phyloP scores from a whole-genome alignment of 2,888 invertebrate genomes.

The Orchesellides sinensis region DNA sequence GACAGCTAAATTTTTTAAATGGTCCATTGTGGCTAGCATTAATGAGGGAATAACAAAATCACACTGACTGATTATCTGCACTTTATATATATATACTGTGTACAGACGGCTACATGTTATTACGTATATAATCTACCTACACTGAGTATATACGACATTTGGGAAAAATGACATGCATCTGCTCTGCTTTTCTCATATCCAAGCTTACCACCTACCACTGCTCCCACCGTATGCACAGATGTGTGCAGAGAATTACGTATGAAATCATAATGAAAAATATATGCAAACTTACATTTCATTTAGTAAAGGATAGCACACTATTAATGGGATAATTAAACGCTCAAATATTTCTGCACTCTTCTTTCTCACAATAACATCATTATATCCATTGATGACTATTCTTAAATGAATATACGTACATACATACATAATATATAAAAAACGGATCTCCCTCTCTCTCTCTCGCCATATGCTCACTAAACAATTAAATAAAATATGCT shows the following conservation, averaged over 20 bases:
- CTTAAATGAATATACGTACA: no score
- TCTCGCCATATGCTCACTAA: constrained; percentile 55
- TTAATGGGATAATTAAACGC: constrained; percentile 61
- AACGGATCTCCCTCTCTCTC: constrained; percentile 39
- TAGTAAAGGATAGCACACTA: constrained; percentile 49
- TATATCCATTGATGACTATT: constrained; percentile 45
- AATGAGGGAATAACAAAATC: constrained; percentile 61
- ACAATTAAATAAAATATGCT: constrained; percentile 61
- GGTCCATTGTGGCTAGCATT: constrained; percentile 62
- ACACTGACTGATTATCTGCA: constrained; percentile 40
- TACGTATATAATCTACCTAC: neutral
- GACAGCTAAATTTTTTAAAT: constrained; percentile 67
- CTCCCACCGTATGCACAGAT: neutral
- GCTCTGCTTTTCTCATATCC: constrained; percentile 36
- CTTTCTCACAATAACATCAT: constrained; percentile 61
- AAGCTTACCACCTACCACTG: neutral
- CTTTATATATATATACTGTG: neutral
- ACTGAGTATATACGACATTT: neutral
- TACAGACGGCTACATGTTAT: neutral
- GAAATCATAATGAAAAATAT: constrained; percentile 29
- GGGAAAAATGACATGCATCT: constrained; percentile 49
- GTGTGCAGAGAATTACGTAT: constrained; percentile 14
- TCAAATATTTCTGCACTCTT: constrained; percentile 58
- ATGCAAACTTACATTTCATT: constrained; percentile 40
- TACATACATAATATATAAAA: no score